These are phyloP conservation scores for Lasioglossum morio DNA, from an alignment of 2,888 invertebrate genomes.

Conservation along the genomic window DNA sequence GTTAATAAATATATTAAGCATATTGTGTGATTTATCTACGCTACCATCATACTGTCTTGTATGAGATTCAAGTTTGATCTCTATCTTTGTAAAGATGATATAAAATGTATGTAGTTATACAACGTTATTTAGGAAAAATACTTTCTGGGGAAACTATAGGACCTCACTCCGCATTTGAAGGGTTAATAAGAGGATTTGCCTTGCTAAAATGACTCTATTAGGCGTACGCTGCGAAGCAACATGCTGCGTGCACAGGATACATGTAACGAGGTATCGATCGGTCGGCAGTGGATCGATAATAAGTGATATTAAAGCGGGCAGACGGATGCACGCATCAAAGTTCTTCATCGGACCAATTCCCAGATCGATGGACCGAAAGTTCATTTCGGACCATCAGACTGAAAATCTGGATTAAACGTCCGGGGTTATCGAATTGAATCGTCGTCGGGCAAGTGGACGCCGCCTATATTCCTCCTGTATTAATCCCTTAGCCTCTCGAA, in stretches of 20 bases:
- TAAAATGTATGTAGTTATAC: too few species aligned
- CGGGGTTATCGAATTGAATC: constrained; percentile 68
- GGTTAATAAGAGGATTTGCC: background rate
- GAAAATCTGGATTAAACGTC: constrained; percentile 65
- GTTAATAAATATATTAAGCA: too few species aligned
- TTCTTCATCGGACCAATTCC: constrained; percentile 64
- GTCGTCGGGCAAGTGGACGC: constrained; percentile 23
- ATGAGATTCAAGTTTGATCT: too few species aligned
- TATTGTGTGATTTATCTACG: too few species aligned
- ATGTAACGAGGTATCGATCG: constrained; percentile 9
- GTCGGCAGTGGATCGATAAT: constrained; percentile 29
- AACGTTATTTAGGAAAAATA: too few species aligned
- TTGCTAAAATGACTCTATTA: background rate
- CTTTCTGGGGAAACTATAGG: too few species aligned
- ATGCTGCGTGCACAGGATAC: background rate
- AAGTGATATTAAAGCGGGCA: constrained; percentile 50
- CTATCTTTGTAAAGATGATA: too few species aligned
- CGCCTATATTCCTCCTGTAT: constrained; percentile 3
- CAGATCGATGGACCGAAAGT: constrained; percentile 69
- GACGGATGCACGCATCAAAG: constrained; percentile 59
- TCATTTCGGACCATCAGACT: constrained; percentile 64
- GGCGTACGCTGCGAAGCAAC: background rate
- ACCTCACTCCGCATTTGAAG: too few species aligned
- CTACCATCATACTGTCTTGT: too few species aligned
- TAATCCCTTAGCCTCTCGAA: constrained; percentile 25